A percentile compares a stretch with the other conserved stretches of the same genome.
Conservation (phyloP, 2,113 vertebrate genomes). For the Probosciger aterrimus region DNA sequence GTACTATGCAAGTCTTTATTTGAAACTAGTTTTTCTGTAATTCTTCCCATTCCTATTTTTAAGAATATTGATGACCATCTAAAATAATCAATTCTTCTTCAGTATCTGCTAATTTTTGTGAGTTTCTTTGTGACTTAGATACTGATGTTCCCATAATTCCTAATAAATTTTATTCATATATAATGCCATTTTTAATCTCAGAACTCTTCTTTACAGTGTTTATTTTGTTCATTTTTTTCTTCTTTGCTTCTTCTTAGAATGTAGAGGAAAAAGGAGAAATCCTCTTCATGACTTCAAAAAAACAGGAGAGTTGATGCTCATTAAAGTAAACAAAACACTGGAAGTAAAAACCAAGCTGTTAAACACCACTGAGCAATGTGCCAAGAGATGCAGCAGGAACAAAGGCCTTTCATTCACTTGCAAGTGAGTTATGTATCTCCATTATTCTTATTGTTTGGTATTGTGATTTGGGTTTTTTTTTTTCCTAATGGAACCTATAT, state of each 20-base stretch:
- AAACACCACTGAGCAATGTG: constrained; percentile 84
- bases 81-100: background rate
- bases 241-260: constrained; percentile 71
- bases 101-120: background rate
- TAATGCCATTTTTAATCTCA: background rate
- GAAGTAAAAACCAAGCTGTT: constrained; percentile 84
- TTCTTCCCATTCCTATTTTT: background rate
- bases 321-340: constrained; percentile 77
- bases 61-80: background rate
- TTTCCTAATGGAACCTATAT: background rate
- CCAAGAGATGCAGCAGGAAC: constrained; percentile 87
- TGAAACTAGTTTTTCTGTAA: background rate
- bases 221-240: background rate
- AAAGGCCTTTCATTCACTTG: constrained; percentile 87
- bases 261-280: constrained; percentile 83
- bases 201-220: background rate
- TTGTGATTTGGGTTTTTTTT: background rate
- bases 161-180: background rate
- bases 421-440: constrained; percentile 80
- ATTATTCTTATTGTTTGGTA: background rate
- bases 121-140: background rate
- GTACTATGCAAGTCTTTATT: background rate
- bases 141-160: background rate
- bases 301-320: constrained; percentile 80
- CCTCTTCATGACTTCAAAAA: constrained; percentile 93